Conservation (phyloP, 2,888 invertebrate genomes). For the Dasysyrphus tricinctus region DNA sequence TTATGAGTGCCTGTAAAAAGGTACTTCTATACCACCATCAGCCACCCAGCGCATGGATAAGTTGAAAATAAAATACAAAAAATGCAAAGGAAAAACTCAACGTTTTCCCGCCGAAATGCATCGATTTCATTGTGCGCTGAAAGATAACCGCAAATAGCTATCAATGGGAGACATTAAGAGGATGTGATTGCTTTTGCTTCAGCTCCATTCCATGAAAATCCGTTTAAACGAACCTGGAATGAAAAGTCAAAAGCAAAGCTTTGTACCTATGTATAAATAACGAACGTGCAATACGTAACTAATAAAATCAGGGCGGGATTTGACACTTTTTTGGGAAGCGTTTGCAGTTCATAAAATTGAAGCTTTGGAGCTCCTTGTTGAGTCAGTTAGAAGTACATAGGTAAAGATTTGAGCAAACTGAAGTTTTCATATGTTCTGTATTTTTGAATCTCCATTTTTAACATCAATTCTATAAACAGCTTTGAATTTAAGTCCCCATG, state of each 20-base stretch:
- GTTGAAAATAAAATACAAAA: background rate
- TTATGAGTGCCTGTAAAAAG: conserved; percentile 10
- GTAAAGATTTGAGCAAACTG: too few relatives aligned
- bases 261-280: conserved; percentile 22
- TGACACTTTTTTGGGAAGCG: background rate
- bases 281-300: background rate
- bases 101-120: conserved; percentile 72
- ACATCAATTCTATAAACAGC: too few relatives aligned
- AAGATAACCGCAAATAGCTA: conserved; percentile 74
- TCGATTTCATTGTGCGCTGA: conserved; percentile 69
- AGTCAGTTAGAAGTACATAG: too few relatives aligned
- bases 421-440: too few relatives aligned
- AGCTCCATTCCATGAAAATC: conserved; percentile 48
- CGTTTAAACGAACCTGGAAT: conserved; percentile 54
- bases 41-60: conserved; percentile 9
- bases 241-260: conserved; percentile 63
- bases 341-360: too few relatives aligned
- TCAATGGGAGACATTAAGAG: conserved; percentile 71
- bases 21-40: background rate
- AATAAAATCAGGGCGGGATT: conserved; percentile 13
- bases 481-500: too few relatives aligned
- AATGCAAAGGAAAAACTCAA: conserved; percentile 39
- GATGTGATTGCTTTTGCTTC: conserved; percentile 67
- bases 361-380: too few relatives aligned
- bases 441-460: too few relatives aligned